Percentiles rank a stretch among this genome's conserved stretches.
Conservation (phyloP, 2,797 vertebrate species). For the Micropoecilia bifurca region DNA sequence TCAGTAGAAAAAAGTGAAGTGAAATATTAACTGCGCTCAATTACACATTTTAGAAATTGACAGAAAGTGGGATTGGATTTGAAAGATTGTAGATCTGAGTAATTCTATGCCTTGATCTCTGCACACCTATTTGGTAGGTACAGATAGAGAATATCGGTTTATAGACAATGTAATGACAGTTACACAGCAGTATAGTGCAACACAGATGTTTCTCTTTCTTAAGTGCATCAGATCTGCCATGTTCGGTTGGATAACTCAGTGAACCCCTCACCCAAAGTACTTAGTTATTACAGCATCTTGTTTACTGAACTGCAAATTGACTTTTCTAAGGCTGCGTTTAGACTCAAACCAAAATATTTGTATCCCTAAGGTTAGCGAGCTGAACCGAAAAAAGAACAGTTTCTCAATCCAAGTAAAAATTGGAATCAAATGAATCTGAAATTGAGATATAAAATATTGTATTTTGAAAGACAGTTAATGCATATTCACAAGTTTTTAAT, state of each 20-base stretch:
- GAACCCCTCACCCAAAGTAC: conserved; percentile 57
- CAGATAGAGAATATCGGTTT: conserved; percentile 13
- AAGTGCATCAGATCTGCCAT: conserved; percentile 40
- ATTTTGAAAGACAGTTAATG: background rate
- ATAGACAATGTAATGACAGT: conserved; percentile 32
- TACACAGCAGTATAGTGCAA: conserved; percentile 11
- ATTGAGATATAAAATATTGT: background rate
- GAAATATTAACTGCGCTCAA: conserved; percentile 10
- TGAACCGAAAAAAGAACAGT: conserved; percentile 26
- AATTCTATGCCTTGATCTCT: background rate
- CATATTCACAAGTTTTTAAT: too few species aligned
- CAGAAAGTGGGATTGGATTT: background rate
- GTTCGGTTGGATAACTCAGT: conserved; percentile 56
- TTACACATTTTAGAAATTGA: conserved; percentile 14
- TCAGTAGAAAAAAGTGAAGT: conserved; percentile 23
- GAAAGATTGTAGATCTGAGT: conserved; percentile 15
- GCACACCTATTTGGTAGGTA: conserved; percentile 8
- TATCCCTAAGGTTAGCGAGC: conserved; percentile 37
- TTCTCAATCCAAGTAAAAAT: conserved; percentile 7
- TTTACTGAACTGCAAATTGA: conserved; percentile 71
- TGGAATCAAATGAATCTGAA: background rate
- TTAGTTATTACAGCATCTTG: conserved; percentile 63
- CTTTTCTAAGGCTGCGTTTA: conserved; percentile 59
- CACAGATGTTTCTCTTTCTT: conserved; percentile 35
- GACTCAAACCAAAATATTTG: conserved; percentile 69